Evolutionary conservation across 2,888 invertebrate genomes (phyloP).

Genomic region (Phlogophora meticulosa): DNA sequence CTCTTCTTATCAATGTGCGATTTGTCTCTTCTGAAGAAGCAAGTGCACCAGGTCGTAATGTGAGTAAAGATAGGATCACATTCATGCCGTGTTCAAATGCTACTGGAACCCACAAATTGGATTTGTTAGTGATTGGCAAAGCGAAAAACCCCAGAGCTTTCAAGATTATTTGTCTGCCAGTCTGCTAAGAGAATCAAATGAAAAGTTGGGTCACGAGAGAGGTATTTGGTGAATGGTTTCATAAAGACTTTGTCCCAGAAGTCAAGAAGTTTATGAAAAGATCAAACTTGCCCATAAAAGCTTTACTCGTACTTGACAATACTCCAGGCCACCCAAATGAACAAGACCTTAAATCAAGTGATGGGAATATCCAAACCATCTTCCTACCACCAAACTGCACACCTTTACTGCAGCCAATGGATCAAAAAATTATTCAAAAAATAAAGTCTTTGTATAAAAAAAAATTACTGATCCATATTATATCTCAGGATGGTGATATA

Average conservation of each 20-base stretch:
- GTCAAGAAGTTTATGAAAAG: constrained; percentile 65
- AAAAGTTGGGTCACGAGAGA: constrained; percentile 66
- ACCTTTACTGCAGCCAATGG: too few species aligned
- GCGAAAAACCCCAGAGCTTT: constrained; percentile 63
- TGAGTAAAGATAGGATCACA: constrained; percentile 65
- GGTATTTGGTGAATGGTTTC: constrained; percentile 67
- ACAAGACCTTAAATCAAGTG: constrained; percentile 69
- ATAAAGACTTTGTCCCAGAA: constrained; percentile 36
- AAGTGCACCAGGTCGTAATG: constrained; percentile 65
- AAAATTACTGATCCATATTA: constrained; percentile 65
- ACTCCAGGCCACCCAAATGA: constrained; percentile 67
- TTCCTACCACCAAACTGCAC: too few species aligned
- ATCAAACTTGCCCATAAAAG: constrained; percentile 65
- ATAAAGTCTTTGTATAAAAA: constrained; percentile 65
- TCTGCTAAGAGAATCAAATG: constrained; percentile 61
- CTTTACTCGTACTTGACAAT: constrained; percentile 66
- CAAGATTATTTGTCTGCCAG: constrained; percentile 58
- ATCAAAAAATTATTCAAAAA: constrained; percentile 67
- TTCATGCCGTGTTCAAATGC: constrained; percentile 71
- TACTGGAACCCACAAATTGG: constrained; percentile 60
- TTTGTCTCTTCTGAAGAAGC: constrained; percentile 61
- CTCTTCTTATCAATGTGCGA: too few species aligned
- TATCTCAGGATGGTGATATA: constrained; percentile 63
- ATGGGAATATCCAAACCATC: constrained; percentile 67
- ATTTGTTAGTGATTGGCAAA: constrained; percentile 65